Evolutionary conservation across 2,888 invertebrate species (phyloP), one percentile per base, ranked within the genome.

Genomic region (Empis stercorea): DNA sequence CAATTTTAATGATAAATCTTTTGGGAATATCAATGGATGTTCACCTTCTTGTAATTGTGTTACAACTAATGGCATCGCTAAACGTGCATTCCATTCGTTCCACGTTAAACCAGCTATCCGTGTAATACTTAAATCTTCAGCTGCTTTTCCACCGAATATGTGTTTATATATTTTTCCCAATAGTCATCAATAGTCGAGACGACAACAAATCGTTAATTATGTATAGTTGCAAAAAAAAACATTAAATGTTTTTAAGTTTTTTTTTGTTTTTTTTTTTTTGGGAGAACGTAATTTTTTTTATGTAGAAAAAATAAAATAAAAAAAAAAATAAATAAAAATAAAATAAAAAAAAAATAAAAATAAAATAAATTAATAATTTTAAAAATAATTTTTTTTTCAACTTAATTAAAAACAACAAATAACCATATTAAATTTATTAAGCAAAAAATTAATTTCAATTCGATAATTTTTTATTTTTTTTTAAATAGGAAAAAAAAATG

Each of bases 51-150:
- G 73, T 63, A 78, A 68, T 56, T 75, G 66, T 27, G 74, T 72
- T 62, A 79, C 77, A 62, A 79, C 77, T 66, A 81, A 74, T 49
- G 82, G 81, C 71, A 82, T 73, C 58, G 84, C 83, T 67, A 87
- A 71, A 58, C 85, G 74, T 57, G 81, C 79, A 59, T 82, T 82
- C 81, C 81, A 82, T 68, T 79, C 78, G 59, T 79, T 80, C 81
- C 82, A 82, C 65, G 76, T 76, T 68, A 76, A 74, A 60, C 80
- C 76, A 70, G 76, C 73, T 73, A 79, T 72, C 65, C 84, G 73
- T 56, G 76, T 79, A 73, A 81, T 80, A 72, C 80, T 79, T 70
- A 84, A 76, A 76, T 84, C 84, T 73, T 76, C 74, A 53, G 74
- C 74, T 13, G 30, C 27, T 50, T 51, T 43, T 38, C n/a, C n/a